Conservation (phyloP, 2,113 vertebrate genomes). For the Pontoporia blainvillei region DNA sequence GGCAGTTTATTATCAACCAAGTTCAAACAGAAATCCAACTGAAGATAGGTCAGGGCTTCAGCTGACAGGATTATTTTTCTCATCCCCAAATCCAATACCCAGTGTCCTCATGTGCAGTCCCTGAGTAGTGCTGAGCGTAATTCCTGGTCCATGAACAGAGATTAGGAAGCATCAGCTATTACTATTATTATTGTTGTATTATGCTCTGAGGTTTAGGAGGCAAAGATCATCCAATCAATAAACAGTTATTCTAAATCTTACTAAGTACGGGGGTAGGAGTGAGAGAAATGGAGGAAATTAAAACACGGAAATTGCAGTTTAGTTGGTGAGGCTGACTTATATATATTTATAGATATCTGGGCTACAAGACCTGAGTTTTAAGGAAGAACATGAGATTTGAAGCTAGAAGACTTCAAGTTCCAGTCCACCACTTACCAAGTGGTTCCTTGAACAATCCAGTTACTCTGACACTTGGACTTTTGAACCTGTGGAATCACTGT, state of each 20-base stretch:
- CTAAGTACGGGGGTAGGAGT: not conserved
- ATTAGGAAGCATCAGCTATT: not conserved
- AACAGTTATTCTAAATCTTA: not conserved
- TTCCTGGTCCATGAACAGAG: no score
- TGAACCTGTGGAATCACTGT: not conserved
- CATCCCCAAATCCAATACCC: not conserved
- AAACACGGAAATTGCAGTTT: not conserved
- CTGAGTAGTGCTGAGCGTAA: not conserved
- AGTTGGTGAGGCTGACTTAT: not conserved
- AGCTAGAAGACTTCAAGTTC: not conserved
- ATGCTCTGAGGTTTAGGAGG: not conserved
- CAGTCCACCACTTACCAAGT: not conserved
- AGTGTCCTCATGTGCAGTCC: not conserved
- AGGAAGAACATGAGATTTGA: not conserved
- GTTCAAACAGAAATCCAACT: not conserved
- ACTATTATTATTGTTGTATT: no score
- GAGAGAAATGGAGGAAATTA: not conserved
- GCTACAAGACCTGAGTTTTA: not conserved
- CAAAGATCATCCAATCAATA: not conserved
- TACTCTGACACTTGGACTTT: not conserved
- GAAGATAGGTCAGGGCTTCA: not conserved
- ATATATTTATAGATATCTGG: not conserved
- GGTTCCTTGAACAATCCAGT: not conserved
- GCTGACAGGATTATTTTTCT: not conserved
- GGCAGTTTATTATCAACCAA: not conserved